Evolutionary conservation across 1,140 invertebrate genomes (phyloP), one percentile per base, ranked within the genome.

Genomic region (Drosophila baimaii): DNA sequence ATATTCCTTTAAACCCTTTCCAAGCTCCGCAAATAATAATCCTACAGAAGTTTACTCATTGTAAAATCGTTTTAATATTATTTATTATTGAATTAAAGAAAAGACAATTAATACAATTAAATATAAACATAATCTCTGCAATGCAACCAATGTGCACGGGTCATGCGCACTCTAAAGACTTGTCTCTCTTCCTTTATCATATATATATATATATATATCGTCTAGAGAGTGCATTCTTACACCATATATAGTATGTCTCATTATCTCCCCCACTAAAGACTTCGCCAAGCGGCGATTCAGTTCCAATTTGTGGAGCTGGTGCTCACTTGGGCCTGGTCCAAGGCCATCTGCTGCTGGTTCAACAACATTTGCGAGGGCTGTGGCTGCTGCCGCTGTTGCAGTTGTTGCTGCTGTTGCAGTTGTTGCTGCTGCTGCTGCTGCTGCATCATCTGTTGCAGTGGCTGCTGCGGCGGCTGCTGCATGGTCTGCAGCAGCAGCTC

Each of bases 291-390:
- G 29, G 33, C 51, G 27, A 46, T 47, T 77, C 64, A 89, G 61
- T 66, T 82, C 82, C 82, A 86, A 75, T 86, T 86, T 58, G 79
- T 86, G 63, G 79, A 70, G 70, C 79, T 86, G 37, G 82, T 81
- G 79, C 76, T 82, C 54, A 89, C 84, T 84, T 86, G 76, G 52
- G 79, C 83, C 83, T 86, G 83, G 68, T 86, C 84, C 83, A 86
- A 86, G 83, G 84, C 86, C 81, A 81, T 90, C 61, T 90, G 85
- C 75, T 85, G 71, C 56, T 90, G 77, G 81, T 71, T 81, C 77
- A 86, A 86, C 76, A 70, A 81, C 85, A 90, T 84, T 80, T 75
- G 81, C 56, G 74, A 82, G 23, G 73, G 77, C 44, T 79, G 76
- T 39, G 43, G 68, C 43, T 57, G 55, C 35, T 69, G 44, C 15